Conservation (phyloP, 2,797 vertebrate species). For the Myoxocephalus aenaeus region DNA sequence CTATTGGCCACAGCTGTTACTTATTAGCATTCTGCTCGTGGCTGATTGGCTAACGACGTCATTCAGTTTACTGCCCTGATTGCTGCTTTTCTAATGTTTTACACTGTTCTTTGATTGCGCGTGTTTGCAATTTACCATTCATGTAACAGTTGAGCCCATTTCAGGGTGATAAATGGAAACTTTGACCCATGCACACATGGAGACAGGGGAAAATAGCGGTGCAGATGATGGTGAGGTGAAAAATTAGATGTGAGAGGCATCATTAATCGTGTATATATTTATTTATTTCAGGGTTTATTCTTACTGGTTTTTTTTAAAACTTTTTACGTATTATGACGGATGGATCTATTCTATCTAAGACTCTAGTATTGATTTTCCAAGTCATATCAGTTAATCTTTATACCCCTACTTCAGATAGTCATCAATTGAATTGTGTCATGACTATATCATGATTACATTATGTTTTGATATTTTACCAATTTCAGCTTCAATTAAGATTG, state of each 20-base stretch:
- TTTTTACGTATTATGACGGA: too few species aligned
- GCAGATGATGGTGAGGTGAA: too few species aligned
- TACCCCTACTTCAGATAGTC: neutral
- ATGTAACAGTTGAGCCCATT: neutral
- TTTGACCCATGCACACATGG: too few species aligned
- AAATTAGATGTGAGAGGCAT: too few species aligned
- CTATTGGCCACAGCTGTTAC: slow-evolving; percentile 21
- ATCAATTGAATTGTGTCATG: neutral
- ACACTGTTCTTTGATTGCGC: slow-evolving; percentile 8
- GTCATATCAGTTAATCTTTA: too few species aligned
- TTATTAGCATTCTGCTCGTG: slow-evolving; percentile 12
- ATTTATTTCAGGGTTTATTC: too few species aligned
- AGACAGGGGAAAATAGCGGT: too few species aligned
- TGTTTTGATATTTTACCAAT: neutral
- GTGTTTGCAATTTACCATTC: slow-evolving; percentile 4
- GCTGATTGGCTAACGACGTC: slow-evolving; percentile 2
- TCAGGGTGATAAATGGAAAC: neutral
- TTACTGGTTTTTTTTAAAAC: too few species aligned
- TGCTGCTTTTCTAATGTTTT: neutral
- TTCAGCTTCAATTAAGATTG: neutral
- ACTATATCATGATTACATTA: neutral
- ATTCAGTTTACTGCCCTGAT: slow-evolving; percentile 1
- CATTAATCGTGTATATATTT: too few species aligned
- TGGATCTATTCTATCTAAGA: too few species aligned
- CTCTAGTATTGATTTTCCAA: too few species aligned